A percentile compares a stretch with the other conserved stretches of the same genome.
These are phyloP conservation scores for western clawed frog (Xenopus tropicalis) DNA, from an alignment of 2,113 vertebrate genomes.

Conservation along the genomic window DNA sequence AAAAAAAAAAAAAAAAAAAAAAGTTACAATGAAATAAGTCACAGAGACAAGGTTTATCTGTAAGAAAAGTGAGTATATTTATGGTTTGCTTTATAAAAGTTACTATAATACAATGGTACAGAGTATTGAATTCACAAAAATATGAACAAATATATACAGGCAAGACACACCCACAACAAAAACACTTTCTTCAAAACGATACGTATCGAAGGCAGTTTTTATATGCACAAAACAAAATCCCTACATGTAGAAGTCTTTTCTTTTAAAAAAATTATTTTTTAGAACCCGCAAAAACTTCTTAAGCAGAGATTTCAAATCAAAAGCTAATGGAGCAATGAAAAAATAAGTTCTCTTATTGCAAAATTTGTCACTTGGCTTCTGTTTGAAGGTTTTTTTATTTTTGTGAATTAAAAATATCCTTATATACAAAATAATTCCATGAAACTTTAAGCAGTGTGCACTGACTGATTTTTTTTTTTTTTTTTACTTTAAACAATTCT, in stretches of 20 bases:
- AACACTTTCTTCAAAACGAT: conserved; percentile 77
- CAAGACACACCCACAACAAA: conserved; percentile 81
- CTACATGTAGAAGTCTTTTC: conserved; percentile 62
- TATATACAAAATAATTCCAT: conserved; percentile 42
- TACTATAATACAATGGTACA: conserved; percentile 92
- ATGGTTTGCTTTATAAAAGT: conserved; percentile 91
- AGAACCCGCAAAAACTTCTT: conserved; percentile 51
- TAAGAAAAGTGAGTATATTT: conserved; percentile 91
- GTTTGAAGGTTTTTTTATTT: conserved; percentile 51
- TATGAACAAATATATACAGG: conserved; percentile 85
- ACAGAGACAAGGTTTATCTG: conserved; percentile 57
- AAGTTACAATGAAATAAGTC: conserved; percentile 8
- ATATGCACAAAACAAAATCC: conserved; percentile 63
- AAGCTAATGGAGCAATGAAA: conserved; percentile 50
- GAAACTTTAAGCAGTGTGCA: conserved; percentile 47
- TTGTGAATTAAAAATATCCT: conserved; percentile 51
- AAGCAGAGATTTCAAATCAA: conserved; percentile 64
- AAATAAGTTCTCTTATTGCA: conserved; percentile 58
- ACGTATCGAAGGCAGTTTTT: conserved; percentile 68
- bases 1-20: too few relatives aligned
- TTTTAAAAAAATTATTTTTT: conserved; percentile 47
- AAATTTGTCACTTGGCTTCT: conserved; percentile 54
- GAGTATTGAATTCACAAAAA: conserved; percentile 89
- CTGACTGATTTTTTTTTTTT: conserved; percentile 34
- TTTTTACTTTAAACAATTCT: conserved; percentile 53